Conservation (phyloP, 2,113 vertebrate genomes). For the Rynchops niger region DNA sequence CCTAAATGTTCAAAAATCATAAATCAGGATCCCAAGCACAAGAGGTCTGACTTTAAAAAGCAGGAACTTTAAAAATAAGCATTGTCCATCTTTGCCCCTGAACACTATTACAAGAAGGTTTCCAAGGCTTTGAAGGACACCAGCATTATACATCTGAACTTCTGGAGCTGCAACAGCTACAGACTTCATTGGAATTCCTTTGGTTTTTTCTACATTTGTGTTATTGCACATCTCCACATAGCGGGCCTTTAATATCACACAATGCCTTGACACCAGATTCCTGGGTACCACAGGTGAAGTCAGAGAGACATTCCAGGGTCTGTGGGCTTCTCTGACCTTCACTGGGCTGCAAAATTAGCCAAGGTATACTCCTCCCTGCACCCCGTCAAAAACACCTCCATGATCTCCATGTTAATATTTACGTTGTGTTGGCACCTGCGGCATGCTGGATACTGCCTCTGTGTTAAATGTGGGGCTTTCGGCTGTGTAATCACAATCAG, state of each 20-base stretch:
- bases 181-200: not conserved
- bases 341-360: not conserved
- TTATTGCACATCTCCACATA: not conserved
- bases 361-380: not conserved
- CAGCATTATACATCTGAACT: not conserved
- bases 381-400: not conserved
- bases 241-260: not conserved
- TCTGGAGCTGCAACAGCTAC: not conserved
- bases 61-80: not conserved
- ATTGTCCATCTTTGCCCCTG: not conserved
- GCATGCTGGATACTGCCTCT: not conserved
- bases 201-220: not conserved
- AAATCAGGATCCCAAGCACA: not conserved
- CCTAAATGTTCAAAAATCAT: not conserved
- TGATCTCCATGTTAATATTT: not conserved
- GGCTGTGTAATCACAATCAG: accelerated
- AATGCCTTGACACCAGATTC: not conserved
- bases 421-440: not conserved
- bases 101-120: not conserved
- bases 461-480: not conserved
- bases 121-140: not conserved
- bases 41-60: not conserved
- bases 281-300: not conserved
- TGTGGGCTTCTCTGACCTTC: not conserved
- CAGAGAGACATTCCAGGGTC: not conserved